Base-by-base conservation (phyloP, 1,140 invertebrate genomes). In the Caenorhabditis latens region DNA sequence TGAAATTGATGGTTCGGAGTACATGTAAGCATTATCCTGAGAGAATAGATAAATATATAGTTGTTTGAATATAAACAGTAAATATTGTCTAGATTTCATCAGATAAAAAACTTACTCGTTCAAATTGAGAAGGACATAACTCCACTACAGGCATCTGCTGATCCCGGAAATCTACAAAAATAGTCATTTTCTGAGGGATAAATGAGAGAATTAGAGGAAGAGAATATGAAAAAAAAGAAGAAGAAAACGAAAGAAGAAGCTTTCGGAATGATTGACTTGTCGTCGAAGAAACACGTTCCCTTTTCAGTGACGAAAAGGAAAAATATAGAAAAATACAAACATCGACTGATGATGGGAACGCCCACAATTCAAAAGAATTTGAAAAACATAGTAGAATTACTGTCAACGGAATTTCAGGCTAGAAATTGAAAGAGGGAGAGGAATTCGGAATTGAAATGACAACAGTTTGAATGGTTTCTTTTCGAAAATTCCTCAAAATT, bases 311-410 rank as follows among this genome's bases (percentile, higher is more conserved):
- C 24, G 40, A 50, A 24, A 16, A 19, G 42, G 32, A 32, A 79
- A 79, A 79, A 48, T 50, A 50, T 79, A 50, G 71, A 79, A 79
- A 50, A 50, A 50, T 79, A 79, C 71, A 79, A 79, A 79, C 71
- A 79, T 79, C 71, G 53, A 42, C 1, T 46, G 67, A 71, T 46
- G 40, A 43, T 48, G 21, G 46, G n/a, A 32, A 79, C 46, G 46
- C n/a, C 71, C n/a, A 79, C n/a, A 32, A 50, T 42, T 48, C 50
- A 42, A 79, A 79, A 50, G n/a, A 50, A 79, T 48, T 48, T 53
- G n/a, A 24, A 63, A 24, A 63, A 19, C 40, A 11, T 63, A 11
- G 19, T 24, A 63, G n/a, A 63, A 63, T 63, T n/a, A 58, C 57
- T 21, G n/a, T 58, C 11, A 21, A 11, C 19, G 32, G 32, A 32